Conservation (phyloP, 2,888 invertebrate species). For the Brenthis daphne region DNA sequence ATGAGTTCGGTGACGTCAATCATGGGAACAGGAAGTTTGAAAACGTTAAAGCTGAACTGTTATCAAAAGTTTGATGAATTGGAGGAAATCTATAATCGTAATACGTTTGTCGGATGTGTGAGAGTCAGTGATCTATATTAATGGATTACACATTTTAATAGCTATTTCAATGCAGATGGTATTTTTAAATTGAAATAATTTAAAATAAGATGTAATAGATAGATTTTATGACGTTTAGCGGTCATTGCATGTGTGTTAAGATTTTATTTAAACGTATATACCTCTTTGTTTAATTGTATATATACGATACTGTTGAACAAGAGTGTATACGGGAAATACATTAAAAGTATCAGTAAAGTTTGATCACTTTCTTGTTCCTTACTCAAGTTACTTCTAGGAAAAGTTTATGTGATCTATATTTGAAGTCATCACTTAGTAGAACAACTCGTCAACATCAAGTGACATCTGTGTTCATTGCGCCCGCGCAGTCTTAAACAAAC, state of each 20-base stretch:
- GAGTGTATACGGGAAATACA: too few relatives aligned
- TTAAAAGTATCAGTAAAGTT: too few relatives aligned
- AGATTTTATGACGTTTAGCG: neutral
- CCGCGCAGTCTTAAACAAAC: constrained; percentile 67
- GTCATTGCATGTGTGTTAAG: neutral
- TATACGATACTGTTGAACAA: too few relatives aligned
- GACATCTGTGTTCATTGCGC: constrained; percentile 66
- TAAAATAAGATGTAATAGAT: neutral
- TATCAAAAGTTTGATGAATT: constrained; percentile 18
- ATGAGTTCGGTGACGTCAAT: constrained; percentile 34
- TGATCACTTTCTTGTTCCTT: too few relatives aligned
- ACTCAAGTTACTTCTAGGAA: constrained; percentile 20
- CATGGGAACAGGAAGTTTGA: constrained; percentile 23
- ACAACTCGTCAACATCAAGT: constrained; percentile 57
- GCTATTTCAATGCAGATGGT: neutral
- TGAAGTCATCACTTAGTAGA: constrained; percentile 51
- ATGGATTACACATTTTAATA: constrained; percentile 4
- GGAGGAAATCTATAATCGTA: constrained; percentile 18
- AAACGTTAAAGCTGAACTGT: neutral
- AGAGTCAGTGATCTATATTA: neutral
- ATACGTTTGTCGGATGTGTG: constrained; percentile 4
- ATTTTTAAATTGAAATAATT: neutral
- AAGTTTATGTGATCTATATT: constrained; percentile 52
- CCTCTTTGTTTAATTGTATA: too few relatives aligned
- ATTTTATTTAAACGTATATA: too few relatives aligned